Percentiles rank a stretch among this genome's conserved stretches.
phyloP scores from a whole-genome alignment of 2,113 vertebrate species.

The Peromyscus maniculatus region DNA sequence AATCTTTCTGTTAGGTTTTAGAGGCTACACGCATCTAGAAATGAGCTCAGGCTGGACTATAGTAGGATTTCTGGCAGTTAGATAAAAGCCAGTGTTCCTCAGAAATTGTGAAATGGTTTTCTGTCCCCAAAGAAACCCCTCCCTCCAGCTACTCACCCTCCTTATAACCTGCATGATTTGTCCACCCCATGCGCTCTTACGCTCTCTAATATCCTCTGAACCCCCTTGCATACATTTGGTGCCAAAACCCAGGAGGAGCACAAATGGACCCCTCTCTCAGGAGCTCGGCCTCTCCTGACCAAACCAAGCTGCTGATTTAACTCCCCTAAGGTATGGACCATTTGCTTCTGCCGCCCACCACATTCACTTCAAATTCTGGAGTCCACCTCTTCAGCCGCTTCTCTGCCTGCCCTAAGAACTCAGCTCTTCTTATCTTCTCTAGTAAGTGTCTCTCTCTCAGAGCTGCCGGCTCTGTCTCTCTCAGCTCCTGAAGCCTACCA shows the following conservation, averaged over 20 bases:
- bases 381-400: not conserved
- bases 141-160: not conserved
- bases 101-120: not conserved
- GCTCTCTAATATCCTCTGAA: not conserved
- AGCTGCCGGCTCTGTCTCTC: not conserved
- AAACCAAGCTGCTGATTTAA: not conserved
- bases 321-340: not conserved
- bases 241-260: not conserved
- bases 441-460: not conserved
- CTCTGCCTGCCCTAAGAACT: not conserved
- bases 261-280: not conserved
- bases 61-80: too few species aligned
- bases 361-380: not conserved
- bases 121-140: not conserved
- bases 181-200: fast-evolving
- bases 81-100: not conserved
- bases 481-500: not conserved
- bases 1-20: too few species aligned
- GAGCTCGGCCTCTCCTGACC: not conserved
- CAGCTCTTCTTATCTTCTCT: not conserved
- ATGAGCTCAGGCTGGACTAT: too few species aligned
- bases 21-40: too few species aligned
- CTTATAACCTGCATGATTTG: not conserved
- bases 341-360: not conserved
- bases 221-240: not conserved